Percentiles rank a stretch among this genome's conserved stretches.
phyloP scores from a whole-genome alignment of 2,888 invertebrate genomes.

The Brenthis ino region DNA sequence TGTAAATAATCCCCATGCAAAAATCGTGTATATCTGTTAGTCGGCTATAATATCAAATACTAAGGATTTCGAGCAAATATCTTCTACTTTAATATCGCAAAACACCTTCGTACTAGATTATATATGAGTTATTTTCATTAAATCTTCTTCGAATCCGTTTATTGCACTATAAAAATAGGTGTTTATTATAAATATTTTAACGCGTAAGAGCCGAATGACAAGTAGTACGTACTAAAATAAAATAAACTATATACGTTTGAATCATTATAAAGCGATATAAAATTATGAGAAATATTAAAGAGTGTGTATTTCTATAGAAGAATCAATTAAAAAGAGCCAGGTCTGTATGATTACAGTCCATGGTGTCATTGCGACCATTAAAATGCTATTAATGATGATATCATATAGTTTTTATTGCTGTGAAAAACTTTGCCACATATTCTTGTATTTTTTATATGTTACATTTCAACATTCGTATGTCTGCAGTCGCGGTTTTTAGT shows the following conservation, averaged over 20 bases:
- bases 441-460: background rate
- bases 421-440: conserved; percentile 18
- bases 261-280: conserved; percentile 8
- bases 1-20: no score
- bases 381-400: conserved; percentile 27
- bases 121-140: no score
- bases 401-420: conserved; percentile 29
- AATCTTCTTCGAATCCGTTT: no score
- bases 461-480: background rate
- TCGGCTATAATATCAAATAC: no score
- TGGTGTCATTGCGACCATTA: conserved; percentile 26
- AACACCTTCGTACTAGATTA: no score
- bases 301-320: conserved; percentile 1
- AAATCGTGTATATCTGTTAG: no score
- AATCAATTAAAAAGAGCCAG: conserved; percentile 12
- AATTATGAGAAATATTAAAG: conserved; percentile 6
- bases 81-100: no score
- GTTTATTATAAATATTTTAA: no score
- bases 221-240: background rate
- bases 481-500: no score
- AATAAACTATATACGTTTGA: background rate
- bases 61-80: no score
- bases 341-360: conserved; percentile 14
- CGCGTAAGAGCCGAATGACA: no score
- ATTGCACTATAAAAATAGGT: no score